Conservation (phyloP, 1,140 invertebrate species). For the Octopus sinensis region DNA sequence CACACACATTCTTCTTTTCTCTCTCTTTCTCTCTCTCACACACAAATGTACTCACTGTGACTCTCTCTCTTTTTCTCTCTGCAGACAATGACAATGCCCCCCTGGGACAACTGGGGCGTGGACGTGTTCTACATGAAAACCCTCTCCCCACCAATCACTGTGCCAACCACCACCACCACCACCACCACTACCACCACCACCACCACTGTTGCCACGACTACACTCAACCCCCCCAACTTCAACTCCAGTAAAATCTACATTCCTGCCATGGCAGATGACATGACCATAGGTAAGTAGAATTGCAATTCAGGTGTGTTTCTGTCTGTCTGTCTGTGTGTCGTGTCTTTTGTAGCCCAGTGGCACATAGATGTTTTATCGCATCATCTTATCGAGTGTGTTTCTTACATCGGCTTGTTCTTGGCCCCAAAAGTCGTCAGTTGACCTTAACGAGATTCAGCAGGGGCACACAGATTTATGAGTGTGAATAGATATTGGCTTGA, state of each 20-base stretch:
- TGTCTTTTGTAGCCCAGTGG: too few species aligned
- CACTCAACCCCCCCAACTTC: constrained; percentile 12
- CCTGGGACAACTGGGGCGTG: constrained; percentile 38
- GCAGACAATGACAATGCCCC: constrained; percentile 40
- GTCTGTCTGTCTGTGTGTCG: too few species aligned
- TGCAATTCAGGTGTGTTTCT: too few species aligned
- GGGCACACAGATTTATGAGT: too few species aligned
- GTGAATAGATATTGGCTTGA: too few species aligned
- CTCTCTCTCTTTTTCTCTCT: not conserved
- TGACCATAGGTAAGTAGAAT: constrained; percentile 37
- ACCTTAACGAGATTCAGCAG: too few species aligned
- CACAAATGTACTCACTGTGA: not conserved
- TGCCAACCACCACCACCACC: constrained; percentile 17
- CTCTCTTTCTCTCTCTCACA: not conserved
- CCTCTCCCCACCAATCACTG: constrained; percentile 19
- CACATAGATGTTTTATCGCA: too few species aligned
- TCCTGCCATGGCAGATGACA: constrained; percentile 27
- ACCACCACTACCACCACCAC: constrained; percentile 18
- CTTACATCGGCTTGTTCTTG: too few species aligned
- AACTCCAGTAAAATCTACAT: not conserved
- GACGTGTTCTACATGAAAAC: constrained; percentile 30
- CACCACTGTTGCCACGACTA: constrained; percentile 23
- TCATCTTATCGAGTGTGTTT: too few species aligned
- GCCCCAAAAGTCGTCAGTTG: too few species aligned
- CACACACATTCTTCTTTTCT: not conserved